Base-by-base conservation (phyloP, 2,888 invertebrate species). In the Pharmacophagus antenor region DNA sequence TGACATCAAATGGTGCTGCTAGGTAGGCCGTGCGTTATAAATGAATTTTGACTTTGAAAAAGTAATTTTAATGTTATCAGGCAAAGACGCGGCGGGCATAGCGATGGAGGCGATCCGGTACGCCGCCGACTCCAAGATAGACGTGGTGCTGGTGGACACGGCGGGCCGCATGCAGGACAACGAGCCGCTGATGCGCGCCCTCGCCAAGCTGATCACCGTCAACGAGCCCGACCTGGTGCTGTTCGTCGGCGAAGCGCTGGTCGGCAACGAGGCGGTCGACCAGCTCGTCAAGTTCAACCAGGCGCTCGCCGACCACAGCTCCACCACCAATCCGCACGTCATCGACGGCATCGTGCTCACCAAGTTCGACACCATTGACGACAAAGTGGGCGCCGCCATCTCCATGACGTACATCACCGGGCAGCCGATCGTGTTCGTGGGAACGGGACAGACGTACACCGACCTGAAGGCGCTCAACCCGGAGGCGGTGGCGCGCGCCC, bases 81-180 rank as follows among this genome's bases (percentile, higher is more conserved):
- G 96, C n/a, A 99, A 99, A 84, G 99, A 99, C 91, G 98, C 99
- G 0, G 99, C 99, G 10, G 98, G 98, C 17, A 98, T 99, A 69
- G 99, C 99, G 0, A 95, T 97, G 95, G 98, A 99, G 81, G 99
- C 99, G 0, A 98, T 99, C 66, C 94, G 95, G 58, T 95, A 92
- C 85, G 98, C 99, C 0, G 92, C 93, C 55, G 98, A 98, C 72
- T 91, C 93, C 0, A 92, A 91, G 57, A 92, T 96, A 58, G 98
- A 99, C 88, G 94, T 99, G 10, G 99, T 99, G 0, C 90, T 99
- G n/a, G 94, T 99, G 18, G 99, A 99, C 85, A 99, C 99, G 0
- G 99, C 99, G 41, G 99, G 99, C n/a, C 93, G 99, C 62, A 99
- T 99, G 99, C 99, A 99, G 65, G 99, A 99, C 89, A 99, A 99